Evolutionary conservation across 2,113 vertebrate genomes (phyloP).

Genomic region (Pteronura brasiliensis): DNA sequence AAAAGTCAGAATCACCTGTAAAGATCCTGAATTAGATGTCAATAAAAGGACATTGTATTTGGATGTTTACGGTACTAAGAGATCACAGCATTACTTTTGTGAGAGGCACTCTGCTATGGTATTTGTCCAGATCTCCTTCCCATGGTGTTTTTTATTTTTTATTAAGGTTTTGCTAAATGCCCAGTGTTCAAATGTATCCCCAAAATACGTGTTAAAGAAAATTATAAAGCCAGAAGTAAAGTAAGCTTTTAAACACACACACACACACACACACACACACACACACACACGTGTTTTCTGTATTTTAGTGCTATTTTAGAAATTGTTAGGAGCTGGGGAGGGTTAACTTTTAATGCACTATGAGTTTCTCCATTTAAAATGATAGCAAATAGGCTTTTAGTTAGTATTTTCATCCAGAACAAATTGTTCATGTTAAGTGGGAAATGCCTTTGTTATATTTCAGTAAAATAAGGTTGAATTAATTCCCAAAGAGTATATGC

Average conservation of each 20-base stretch:
- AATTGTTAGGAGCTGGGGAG: background rate
- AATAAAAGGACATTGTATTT: background rate
- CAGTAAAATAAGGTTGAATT: slow-evolving; percentile 12
- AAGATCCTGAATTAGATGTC: background rate
- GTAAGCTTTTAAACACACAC: background rate
- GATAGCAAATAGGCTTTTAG: background rate
- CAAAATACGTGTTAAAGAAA: background rate
- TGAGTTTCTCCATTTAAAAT: background rate
- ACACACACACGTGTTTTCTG: background rate
- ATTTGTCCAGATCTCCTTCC: background rate
- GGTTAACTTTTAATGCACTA: background rate
- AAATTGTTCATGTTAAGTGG: background rate
- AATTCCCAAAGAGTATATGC: background rate
- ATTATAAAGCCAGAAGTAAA: background rate
- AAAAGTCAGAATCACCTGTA: background rate
- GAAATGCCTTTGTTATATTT: background rate
- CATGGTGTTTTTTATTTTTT: background rate
- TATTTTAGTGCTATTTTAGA: background rate
- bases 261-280: background rate
- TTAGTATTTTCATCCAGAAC: background rate
- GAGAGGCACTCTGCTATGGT: background rate
- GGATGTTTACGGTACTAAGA: background rate
- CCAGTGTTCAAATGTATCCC: background rate
- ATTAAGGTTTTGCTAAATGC: background rate
- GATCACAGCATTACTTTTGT: background rate